A percentile compares a stretch with the other conserved stretches of the same genome.
These are phyloP conservation scores for Ostrea edulis DNA, from an alignment of 1,140 invertebrate genomes.

Conservation along the genomic window DNA sequence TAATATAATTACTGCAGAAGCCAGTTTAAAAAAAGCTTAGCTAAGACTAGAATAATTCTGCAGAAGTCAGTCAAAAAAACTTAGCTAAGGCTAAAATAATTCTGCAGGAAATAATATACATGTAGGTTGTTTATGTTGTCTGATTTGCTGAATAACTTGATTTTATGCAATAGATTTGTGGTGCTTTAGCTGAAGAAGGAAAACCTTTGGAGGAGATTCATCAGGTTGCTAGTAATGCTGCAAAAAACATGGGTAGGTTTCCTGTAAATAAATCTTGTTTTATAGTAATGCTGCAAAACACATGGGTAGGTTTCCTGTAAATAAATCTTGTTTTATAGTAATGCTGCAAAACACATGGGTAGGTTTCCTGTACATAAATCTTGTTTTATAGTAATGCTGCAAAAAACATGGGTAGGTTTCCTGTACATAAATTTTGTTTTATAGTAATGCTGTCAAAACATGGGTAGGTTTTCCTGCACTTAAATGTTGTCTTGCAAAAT, in stretches of 20 bases:
- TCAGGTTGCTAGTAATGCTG: slow-evolving; percentile 67
- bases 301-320: slow-evolving; percentile 71
- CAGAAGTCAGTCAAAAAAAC: too few species aligned
- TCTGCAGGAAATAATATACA: too few species aligned
- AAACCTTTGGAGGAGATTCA: slow-evolving; percentile 81
- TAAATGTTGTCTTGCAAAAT: too few species aligned
- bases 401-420: slow-evolving; percentile 75
- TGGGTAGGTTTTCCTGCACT: too few species aligned
- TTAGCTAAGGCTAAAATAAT: too few species aligned
- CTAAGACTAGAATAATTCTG: too few species aligned
- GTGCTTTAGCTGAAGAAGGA: slow-evolving; percentile 86
- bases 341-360: slow-evolving; percentile 77
- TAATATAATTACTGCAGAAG: too few species aligned
- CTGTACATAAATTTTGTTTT: not conserved
- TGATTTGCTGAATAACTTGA: too few species aligned
- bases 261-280: not conserved
- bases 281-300: slow-evolving; percentile 71
- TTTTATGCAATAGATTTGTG: slow-evolving; percentile 71
- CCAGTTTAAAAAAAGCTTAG: too few species aligned
- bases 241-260: slow-evolving; percentile 76
- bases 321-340: slow-evolving; percentile 42
- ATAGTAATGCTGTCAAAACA: too few species aligned
- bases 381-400: slow-evolving; percentile 64
- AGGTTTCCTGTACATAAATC: slow-evolving; percentile 11
- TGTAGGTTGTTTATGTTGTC: too few species aligned